Conservation (phyloP, 2,888 invertebrate species). For the Pachydiplax longipennis region DNA sequence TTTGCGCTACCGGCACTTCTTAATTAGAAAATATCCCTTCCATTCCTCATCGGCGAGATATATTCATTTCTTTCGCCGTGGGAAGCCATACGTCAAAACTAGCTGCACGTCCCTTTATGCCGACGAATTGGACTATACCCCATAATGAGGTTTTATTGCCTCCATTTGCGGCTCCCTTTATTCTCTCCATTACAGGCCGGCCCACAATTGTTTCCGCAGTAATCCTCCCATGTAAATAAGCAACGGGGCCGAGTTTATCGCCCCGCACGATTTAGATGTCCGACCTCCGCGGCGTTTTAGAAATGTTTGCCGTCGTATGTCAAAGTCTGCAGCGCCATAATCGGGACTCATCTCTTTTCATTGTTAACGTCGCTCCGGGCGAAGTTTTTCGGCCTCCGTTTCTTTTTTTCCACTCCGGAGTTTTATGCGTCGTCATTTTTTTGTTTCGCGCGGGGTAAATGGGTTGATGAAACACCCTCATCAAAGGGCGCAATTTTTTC, state of each 20-base stretch:
- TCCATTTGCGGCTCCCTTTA: not conserved
- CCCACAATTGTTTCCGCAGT: not conserved
- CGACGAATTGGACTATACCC: not conserved
- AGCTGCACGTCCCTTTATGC: not conserved
- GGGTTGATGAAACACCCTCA: too few relatives aligned
- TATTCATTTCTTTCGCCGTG: not conserved
- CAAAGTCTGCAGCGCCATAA: not conserved
- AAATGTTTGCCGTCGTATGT: not conserved
- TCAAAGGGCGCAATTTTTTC: too few relatives aligned
- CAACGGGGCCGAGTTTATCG: not conserved
- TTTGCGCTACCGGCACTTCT: too few relatives aligned
- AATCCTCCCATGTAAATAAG: not conserved
- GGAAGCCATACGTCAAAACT: not conserved
- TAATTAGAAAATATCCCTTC: too few relatives aligned
- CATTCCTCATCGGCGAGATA: not conserved
- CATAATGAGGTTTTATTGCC: not conserved
- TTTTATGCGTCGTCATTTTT: not conserved
- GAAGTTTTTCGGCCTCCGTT: not conserved
- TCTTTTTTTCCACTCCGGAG: not conserved
- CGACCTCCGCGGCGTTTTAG: not conserved
- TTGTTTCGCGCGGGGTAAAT: not conserved
- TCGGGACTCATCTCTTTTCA: not conserved
- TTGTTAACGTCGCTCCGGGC: not conserved
- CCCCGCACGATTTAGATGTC: not conserved
- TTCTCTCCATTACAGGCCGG: not conserved